Percentiles rank a stretch among this genome's conserved stretches.
Conservation (phyloP, 2,888 invertebrate species). For the Pandemis cinnamomeana region DNA sequence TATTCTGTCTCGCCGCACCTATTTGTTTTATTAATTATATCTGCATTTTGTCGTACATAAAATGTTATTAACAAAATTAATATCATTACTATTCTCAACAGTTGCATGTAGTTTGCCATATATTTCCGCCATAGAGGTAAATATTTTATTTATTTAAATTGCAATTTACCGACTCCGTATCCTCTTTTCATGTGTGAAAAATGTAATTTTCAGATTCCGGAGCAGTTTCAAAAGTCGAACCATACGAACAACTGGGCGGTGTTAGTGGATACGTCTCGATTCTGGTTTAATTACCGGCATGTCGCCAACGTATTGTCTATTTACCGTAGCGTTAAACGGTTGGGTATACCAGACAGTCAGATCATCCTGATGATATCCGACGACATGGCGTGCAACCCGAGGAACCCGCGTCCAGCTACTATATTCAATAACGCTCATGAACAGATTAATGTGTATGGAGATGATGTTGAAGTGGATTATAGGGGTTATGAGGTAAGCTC, state of each 20-base stretch:
- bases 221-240: conserved; percentile 85
- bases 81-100: conserved; percentile 6
- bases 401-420: conserved; percentile 98
- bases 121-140: conserved; percentile 44
- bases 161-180: background rate
- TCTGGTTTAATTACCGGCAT: conserved; percentile 99
- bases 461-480: conserved; percentile 99
- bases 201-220: conserved; percentile 71
- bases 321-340: conserved; percentile 97
- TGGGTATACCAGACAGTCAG: conserved; percentile 99
- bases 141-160: background rate
- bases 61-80: conserved; percentile 21
- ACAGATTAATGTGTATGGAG: conserved; percentile 99
- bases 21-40: background rate
- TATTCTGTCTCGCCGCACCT: background rate
- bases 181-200: conserved; percentile 17
- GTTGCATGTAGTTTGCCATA: conserved; percentile 19
- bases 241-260: conserved; percentile 99
- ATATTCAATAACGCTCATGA: conserved; percentile 99
- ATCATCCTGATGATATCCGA: conserved; percentile 99
- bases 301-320: conserved; percentile 99
- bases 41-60: background rate
- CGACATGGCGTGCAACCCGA: conserved; percentile 99
- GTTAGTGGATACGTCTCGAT: conserved; percentile 98
- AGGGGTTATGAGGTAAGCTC: conserved; percentile 92